These are phyloP conservation scores for Embiotoca jacksoni DNA, from an alignment of 2,113 vertebrate genomes.

Conservation along the genomic window DNA sequence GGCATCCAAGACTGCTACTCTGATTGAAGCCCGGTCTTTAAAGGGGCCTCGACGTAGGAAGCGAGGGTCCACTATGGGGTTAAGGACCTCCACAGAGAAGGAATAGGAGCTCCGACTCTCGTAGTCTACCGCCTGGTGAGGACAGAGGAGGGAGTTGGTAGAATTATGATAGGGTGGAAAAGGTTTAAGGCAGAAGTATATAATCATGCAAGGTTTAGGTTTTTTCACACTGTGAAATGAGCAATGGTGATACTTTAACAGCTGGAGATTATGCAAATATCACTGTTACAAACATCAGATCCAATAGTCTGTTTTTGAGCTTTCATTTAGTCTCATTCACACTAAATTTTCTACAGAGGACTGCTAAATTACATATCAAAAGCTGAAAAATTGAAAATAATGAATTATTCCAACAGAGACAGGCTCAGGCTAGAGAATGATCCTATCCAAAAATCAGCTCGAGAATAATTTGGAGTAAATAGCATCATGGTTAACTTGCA, in stretches of 20 bases:
- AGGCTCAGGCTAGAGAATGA: constrained; percentile 13
- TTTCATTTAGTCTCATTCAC: constrained; percentile 58
- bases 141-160: neutral
- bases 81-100: constrained; percentile 92
- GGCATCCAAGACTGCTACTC: constrained; percentile 88
- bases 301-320: constrained; percentile 15
- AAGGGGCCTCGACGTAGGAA: constrained; percentile 91
- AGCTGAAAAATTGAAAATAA: constrained; percentile 41
- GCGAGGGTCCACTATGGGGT: constrained; percentile 90
- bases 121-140: constrained; percentile 89
- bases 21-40: constrained; percentile 89
- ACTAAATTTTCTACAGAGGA: constrained; percentile 35
- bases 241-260: constrained; percentile 3
- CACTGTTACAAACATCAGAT: constrained; percentile 35
- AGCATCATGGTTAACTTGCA: constrained; percentile 41
- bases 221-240: constrained; percentile 40
- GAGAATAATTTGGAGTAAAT: constrained; percentile 40
- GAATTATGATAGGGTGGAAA: neutral
- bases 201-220: neutral
- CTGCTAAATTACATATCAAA: constrained; percentile 69
- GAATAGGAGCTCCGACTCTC: constrained; percentile 89
- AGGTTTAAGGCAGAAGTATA: neutral
- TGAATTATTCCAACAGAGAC: constrained; percentile 62
- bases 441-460: constrained; percentile 44
- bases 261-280: constrained; percentile 52